These are phyloP conservation scores for Monochamus saltuarius DNA, from an alignment of 1,140 invertebrate genomes.

Conservation along the genomic window DNA sequence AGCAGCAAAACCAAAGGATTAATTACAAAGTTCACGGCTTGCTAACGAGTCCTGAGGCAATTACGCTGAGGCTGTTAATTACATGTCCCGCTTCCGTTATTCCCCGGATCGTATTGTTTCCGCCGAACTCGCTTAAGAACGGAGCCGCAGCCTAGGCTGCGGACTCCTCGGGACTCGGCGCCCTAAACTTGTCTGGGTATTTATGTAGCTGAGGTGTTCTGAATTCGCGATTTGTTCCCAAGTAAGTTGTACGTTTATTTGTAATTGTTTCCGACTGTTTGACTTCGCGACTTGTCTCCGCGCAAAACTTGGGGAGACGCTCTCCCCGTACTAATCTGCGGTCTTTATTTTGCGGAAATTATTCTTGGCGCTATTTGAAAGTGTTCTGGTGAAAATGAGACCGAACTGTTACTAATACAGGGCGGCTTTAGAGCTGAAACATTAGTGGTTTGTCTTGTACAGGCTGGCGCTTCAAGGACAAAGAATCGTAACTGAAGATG, in stretches of 20 bases:
- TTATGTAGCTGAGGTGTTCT: slow-evolving; percentile 30
- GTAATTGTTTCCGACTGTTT: too few relatives aligned
- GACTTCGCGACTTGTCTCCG: too few relatives aligned
- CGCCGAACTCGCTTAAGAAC: slow-evolving; percentile 4
- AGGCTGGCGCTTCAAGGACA: too few relatives aligned
- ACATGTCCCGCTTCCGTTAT: slow-evolving; percentile 37
- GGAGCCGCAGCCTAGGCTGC: slow-evolving; percentile 5
- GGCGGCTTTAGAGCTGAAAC: too few relatives aligned
- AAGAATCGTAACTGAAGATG: too few relatives aligned
- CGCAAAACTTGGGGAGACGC: too few relatives aligned
- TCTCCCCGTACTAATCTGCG: too few relatives aligned
- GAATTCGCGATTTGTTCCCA: slow-evolving; percentile 5
- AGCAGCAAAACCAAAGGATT: slow-evolving; percentile 51
- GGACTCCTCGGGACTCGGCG: neutral
- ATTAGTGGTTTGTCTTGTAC: too few relatives aligned
- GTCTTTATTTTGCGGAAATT: too few relatives aligned
- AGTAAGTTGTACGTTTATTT: slow-evolving; percentile 19
- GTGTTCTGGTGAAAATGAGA: too few relatives aligned
- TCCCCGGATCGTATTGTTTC: slow-evolving; percentile 21
- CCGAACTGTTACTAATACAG: too few relatives aligned
- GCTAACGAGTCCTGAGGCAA: slow-evolving; percentile 47
- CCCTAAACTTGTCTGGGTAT: slow-evolving; percentile 36
- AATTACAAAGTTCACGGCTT: slow-evolving; percentile 55
- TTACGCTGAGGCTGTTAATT: slow-evolving; percentile 42
- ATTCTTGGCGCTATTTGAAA: too few relatives aligned